Evolutionary conservation across 2,113 vertebrate genomes (phyloP).

Genomic region (Pandion haliaetus): DNA sequence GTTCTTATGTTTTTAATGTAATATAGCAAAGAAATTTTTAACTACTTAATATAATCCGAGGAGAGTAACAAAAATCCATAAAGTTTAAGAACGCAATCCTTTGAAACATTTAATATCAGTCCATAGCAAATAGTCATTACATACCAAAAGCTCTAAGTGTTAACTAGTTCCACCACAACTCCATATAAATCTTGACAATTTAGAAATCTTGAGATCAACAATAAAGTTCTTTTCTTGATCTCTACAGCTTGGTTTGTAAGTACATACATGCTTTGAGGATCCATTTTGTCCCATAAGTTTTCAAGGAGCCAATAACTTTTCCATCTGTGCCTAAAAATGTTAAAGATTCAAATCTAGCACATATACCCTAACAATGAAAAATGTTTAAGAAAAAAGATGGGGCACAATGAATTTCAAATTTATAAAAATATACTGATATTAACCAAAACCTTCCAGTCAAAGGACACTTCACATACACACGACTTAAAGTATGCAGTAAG

Average conservation of each 20-base stretch:
- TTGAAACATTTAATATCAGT: constrained; percentile 88
- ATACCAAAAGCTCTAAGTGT: constrained; percentile 83
- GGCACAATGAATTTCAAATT: constrained; percentile 70
- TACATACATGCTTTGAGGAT: constrained; percentile 76
- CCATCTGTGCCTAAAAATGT: constrained; percentile 78
- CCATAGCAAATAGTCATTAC: constrained; percentile 83
- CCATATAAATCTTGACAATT: constrained; percentile 79
- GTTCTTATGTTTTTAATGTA: constrained; percentile 97
- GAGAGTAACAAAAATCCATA: constrained; percentile 87
- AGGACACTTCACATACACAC: constrained; percentile 74
- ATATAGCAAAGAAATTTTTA: constrained; percentile 90
- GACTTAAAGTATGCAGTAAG: constrained; percentile 67
- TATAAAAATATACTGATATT: constrained; percentile 84
- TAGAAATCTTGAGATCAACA: constrained; percentile 79
- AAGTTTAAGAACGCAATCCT: constrained; percentile 89
- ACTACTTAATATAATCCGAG: constrained; percentile 83
- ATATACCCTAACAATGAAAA: constrained; percentile 67
- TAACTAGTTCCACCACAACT: constrained; percentile 84
- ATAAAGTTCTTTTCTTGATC: constrained; percentile 74
- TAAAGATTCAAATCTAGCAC: constrained; percentile 70
- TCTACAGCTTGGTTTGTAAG: constrained; percentile 85
- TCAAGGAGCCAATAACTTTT: constrained; percentile 73
- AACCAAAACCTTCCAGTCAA: constrained; percentile 72
- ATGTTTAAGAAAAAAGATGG: constrained; percentile 65
- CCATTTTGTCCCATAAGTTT: constrained; percentile 68